Base-by-base conservation (phyloP, 2,888 invertebrate genomes). In the Mythimna albipuncta region DNA sequence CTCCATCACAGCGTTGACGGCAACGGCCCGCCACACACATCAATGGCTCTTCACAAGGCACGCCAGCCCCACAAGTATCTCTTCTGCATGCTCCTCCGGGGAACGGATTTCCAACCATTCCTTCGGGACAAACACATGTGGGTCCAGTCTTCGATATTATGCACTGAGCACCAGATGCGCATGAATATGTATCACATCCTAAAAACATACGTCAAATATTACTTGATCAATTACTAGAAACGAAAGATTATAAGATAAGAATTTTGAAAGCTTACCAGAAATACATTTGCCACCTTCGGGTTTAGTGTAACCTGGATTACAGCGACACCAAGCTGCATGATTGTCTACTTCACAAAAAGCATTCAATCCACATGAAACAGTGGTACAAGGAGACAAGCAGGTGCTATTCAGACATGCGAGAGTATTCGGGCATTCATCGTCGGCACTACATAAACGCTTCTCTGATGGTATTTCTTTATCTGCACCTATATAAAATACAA, bases 271-370 rank as follows among this genome's bases (percentile, higher is more conserved):
- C 78, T 96, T 94, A 98, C 98, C 97, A 67, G 98, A 98, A 58
- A 98, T 97, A 88, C 99, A 99, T 93, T 98, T 98, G 72, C 98
- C 98, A 78, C 97, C 97, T 67, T 97, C 96, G 76, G 98, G 98
- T 93, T 98, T 98, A 1, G 97, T 97, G 88, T 97, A 99, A 21
- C 99, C 99, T 64, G 98, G 97, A 72, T 97, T 97, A 89, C 99
- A 99, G 83, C 98, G 97, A 91, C 99, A 99, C 98, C 98, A 98
- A 10, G 98, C 98, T 0, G 98, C 98, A 90, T 99, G 99, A 86
- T 98, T 98, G 81, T 98, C 98, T 0, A 98, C 98, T 93, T 98
- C 98, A 91, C 99, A 99, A 88, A 98, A 98, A 0, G 99, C 98
- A 92, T 99, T 98, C 0, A 97, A 94, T 47, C 98, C 98, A 90